These are phyloP conservation scores for Zaprionus camerounensis DNA, from an alignment of 1,140 invertebrate genomes.

Conservation along the genomic window DNA sequence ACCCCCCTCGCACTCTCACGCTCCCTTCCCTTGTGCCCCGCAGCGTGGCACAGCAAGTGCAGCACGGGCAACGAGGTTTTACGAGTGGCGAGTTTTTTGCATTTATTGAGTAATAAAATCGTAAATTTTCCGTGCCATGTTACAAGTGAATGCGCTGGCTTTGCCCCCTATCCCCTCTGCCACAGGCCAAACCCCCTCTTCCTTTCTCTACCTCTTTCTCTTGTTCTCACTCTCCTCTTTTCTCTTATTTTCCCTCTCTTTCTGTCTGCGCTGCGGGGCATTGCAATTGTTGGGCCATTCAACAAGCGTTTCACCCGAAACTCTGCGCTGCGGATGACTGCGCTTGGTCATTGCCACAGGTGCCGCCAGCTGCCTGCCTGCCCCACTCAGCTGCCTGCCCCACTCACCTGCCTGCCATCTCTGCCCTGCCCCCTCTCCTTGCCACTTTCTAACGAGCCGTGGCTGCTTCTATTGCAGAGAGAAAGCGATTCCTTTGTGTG, in stretches of 20 bases:
- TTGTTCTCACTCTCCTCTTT: background rate
- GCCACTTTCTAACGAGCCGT: constrained; percentile 50
- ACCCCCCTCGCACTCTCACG: background rate
- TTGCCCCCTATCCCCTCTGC: background rate
- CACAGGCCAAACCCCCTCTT: background rate
- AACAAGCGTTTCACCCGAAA: constrained; percentile 58
- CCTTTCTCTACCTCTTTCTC: background rate
- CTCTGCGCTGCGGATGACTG: constrained; percentile 5
- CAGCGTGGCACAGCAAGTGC: constrained; percentile 1
- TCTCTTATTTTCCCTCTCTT: background rate
- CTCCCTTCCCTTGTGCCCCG: no score
- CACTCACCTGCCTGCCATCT: background rate
- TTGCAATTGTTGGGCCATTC: constrained; percentile 76
- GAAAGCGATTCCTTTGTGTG: constrained; percentile 78
- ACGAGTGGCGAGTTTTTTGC: constrained; percentile 76
- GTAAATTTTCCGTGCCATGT: constrained; percentile 71
- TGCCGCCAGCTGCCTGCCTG: constrained; percentile 21
- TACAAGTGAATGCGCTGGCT: constrained; percentile 59
- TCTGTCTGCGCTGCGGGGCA: constrained; percentile 42
- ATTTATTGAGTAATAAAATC: constrained; percentile 83
- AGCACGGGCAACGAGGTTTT: constrained; percentile 43
- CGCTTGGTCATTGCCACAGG: constrained; percentile 34
- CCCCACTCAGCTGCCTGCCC: background rate
- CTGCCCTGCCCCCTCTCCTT: background rate
- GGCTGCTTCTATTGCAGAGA: constrained; percentile 39